These are phyloP conservation scores for Portunus trituberculatus DNA, from an alignment of 1,140 invertebrate genomes.

Conservation along the genomic window DNA sequence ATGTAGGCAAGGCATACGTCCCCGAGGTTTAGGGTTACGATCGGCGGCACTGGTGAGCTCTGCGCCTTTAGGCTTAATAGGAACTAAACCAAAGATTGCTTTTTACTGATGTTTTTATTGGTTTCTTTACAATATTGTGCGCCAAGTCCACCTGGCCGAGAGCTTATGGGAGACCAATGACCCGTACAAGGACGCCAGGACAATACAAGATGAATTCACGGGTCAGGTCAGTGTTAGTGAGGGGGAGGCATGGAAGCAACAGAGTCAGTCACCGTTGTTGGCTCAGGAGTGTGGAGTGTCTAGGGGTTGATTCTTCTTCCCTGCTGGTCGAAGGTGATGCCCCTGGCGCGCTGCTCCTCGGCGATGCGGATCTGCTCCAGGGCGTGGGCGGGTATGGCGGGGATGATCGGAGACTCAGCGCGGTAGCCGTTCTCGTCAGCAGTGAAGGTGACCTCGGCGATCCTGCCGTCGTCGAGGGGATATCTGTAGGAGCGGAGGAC, in stretches of 20 bases:
- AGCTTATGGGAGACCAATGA: neutral
- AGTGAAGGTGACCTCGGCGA: slow-evolving; percentile 31
- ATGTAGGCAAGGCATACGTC: too few relatives aligned
- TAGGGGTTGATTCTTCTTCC: slow-evolving; percentile 20
- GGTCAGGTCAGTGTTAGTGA: neutral
- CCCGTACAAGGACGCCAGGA: neutral
- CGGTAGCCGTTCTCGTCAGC: slow-evolving; percentile 39
- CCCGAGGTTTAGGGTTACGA: too few relatives aligned
- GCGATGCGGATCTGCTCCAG: slow-evolving; percentile 43
- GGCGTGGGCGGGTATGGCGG: slow-evolving; percentile 29
- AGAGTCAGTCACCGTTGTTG: neutral
- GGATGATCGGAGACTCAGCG: slow-evolving; percentile 21
- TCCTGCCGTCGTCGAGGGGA: neutral
- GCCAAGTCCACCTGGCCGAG: neutral
- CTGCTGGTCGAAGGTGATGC: slow-evolving; percentile 33
- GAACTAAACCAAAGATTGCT: neutral
- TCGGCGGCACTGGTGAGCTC: too few relatives aligned
- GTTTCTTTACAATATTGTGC: neutral
- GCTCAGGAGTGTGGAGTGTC: neutral
- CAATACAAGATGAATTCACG: neutral
- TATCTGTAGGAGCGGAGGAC: neutral
- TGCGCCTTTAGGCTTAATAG: neutral
- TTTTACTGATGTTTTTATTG: slow-evolving; percentile 26
- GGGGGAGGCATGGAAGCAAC: neutral
- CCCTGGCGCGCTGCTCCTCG: slow-evolving; percentile 30